Base-by-base conservation (phyloP, 2,888 invertebrate genomes). In the Diachrysia chrysitis region DNA sequence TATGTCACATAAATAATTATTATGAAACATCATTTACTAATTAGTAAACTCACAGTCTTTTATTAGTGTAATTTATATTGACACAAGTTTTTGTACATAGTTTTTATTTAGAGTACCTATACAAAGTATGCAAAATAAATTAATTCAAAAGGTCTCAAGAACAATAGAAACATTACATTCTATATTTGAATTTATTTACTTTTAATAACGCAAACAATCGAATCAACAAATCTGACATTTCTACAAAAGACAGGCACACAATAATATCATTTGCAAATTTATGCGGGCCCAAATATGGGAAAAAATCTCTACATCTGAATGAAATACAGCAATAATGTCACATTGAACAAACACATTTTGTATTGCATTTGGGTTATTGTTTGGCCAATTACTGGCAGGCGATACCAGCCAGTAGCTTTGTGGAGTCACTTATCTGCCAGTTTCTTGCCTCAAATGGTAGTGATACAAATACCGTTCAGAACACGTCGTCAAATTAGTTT, bases 401-500 rank as follows among this genome's bases (percentile, higher is more conserved):
- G 69, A 76, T 82, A 80, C 80, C 48, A 63, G 37, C 74, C 68
- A 62, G 62, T 57, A 74, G 81, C 86, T 87, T 87, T 87, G 87
- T 86, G 71, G 75, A 76, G 86, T 86, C 87, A 83, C 72, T 87
- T 87, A 85, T 79, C 85, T 87, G 87, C 83, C 87, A 85, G 76
- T 77, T 72, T 63, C 65, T 73, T 66, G 53, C 78, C 67, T 57
- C 69, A 70, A 82, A 80, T 80, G 73, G 72, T 68, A 73, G 61
- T 70, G 61, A 69, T 56, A 72, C 55, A 60, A 75, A 70, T 46
- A 73, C 66, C 59, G 48, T 55, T 21, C 32, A 21, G 32, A 64
- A 61, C 37, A 53, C 46, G 61, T 68, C 76, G 51, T 73, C 67
- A 69, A 79, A 76, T 79, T 81, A 81, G 73, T 79, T 75, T 62